A percentile compares a stretch with the other conserved stretches of the same genome.
phyloP scores from a whole-genome alignment of 1,140 invertebrate species.

The Heterodera schachtii region DNA sequence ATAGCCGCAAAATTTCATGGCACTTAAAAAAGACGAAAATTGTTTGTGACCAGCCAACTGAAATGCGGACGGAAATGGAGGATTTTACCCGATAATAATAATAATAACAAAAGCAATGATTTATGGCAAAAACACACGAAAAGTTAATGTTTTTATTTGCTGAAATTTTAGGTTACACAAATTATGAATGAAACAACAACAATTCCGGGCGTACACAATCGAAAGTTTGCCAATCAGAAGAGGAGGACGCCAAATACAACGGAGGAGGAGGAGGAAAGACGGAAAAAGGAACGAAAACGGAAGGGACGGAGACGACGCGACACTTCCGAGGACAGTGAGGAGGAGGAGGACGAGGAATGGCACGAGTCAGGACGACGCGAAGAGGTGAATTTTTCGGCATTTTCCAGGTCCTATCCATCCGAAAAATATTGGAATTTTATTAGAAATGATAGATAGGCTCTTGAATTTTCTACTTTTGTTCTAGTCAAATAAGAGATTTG shows the following conservation, averaged over 20 bases:
- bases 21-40: neutral
- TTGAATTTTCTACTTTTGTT: too few species aligned
- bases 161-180: neutral
- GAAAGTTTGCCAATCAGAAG: neutral
- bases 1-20: neutral
- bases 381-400: neutral
- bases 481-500: too few species aligned
- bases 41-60: neutral
- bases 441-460: too few species aligned
- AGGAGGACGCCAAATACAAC: neutral
- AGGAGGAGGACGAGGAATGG: neutral
- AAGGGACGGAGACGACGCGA: constrained; percentile 4
- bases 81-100: too few species aligned
- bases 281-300: neutral
- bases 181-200: neutral
- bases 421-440: neutral
- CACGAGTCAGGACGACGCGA: neutral
- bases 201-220: neutral
- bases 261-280: neutral
- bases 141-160: too few species aligned
- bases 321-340: constrained; percentile 5
- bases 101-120: too few species aligned
- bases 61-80: neutral
- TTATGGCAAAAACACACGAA: too few species aligned
- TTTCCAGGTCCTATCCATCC: neutral